Evolutionary conservation across 2,797 vertebrate genomes (phyloP), one percentile per base, ranked within the genome.

Genomic region (Ficedula albicollis): DNA sequence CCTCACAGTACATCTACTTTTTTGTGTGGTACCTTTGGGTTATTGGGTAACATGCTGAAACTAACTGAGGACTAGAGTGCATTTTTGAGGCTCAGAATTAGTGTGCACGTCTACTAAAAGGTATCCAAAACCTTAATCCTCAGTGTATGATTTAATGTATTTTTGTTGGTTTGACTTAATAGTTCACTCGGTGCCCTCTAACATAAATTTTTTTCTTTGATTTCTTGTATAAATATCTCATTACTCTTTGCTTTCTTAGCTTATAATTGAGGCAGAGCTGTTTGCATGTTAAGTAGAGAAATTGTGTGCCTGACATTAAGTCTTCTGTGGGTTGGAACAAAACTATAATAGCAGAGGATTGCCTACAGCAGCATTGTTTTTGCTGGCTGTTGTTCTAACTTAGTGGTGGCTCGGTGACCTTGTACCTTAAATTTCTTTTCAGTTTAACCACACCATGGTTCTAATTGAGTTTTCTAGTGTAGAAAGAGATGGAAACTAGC

Each of bases 341-440:
- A 90, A 52, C 62, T 93, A 0, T 93, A 95, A 90, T 78, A 93
- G 84, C 80, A 49, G 5, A 68, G 68, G 59, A 92, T 93, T 92
- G 95, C 94, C 92, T 96, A 87, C 85, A 96, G 95, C 82, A 4
- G 59, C 89, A 79, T 89, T 95, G 94, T 95, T 97, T 93, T 88
- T 95, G 83, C 82, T 96, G 93, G 89, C 90, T 87, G 38, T 95
- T 85, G 82, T 77, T 93, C n/a, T 75, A 52, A 56, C 49, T 79
- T 72, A 84, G 30, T 96, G 90, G 89, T 95, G 89, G 63, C 89
- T 96, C 34, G 67, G 94, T 96, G 91, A 96, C 94, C 90, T 97
- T 95, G 82, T 93, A 90, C 91, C 80, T 93, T 92, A 56, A 77
- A 89, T 88, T 95, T 92, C 59, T 84, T 87, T 94, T 95, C 67